Evolutionary conservation across 2,888 invertebrate genomes (phyloP).

Genomic region (Orthosia gothica): DNA sequence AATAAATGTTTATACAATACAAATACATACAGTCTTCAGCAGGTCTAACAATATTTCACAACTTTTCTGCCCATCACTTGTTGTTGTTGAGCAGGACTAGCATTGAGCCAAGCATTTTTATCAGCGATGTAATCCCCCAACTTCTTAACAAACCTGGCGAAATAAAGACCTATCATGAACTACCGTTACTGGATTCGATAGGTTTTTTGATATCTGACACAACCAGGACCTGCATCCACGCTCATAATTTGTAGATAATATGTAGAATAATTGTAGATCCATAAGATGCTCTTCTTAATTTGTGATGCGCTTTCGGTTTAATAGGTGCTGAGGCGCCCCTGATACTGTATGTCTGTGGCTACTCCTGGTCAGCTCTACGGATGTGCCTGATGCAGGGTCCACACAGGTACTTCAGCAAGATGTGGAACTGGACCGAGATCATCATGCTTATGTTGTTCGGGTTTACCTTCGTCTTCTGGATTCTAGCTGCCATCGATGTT

Average conservation of each 20-base stretch:
- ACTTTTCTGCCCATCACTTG: too few relatives aligned
- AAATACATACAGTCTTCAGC: too few relatives aligned
- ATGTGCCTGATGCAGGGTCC: constrained; percentile 92
- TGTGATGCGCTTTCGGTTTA: not conserved
- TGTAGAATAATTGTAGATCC: not conserved
- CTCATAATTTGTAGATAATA: not conserved
- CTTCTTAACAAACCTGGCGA: too few relatives aligned
- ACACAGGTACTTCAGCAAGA: constrained; percentile 89
- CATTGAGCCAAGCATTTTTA: too few relatives aligned
- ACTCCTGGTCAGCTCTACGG: constrained; percentile 90
- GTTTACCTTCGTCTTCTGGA: constrained; percentile 92
- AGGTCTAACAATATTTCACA: too few relatives aligned
- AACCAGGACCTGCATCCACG: not conserved
- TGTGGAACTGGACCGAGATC: constrained; percentile 93
- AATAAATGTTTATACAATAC: too few relatives aligned
- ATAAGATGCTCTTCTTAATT: not conserved
- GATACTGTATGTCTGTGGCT: constrained; percentile 90
- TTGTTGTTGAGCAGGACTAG: too few relatives aligned
- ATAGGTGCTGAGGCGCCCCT: constrained; percentile 81
- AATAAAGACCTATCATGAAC: not conserved
- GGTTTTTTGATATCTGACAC: not conserved
- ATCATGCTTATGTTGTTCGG: constrained; percentile 91
- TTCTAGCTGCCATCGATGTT: constrained; percentile 90
- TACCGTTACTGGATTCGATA: not conserved
- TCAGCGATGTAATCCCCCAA: too few relatives aligned